Base-by-base conservation (phyloP, 2,797 vertebrate species). In the Artibeus lituratus region DNA sequence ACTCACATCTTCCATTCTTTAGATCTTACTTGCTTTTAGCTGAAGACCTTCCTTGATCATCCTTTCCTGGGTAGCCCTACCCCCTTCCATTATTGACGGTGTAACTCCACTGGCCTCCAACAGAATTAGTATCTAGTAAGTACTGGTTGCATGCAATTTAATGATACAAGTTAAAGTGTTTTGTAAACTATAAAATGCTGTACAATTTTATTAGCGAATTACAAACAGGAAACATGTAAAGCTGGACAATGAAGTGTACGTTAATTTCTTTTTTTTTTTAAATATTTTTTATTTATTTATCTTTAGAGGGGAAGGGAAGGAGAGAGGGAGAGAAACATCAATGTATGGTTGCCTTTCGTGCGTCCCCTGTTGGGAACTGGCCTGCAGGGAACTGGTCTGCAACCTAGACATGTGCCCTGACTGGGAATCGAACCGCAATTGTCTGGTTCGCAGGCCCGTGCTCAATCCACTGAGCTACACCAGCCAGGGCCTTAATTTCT, bases 11-110 rank as follows among this genome's bases (percentile, higher is more conserved):
- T 82, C 82, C 10, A 29, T 78, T 65, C 92, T 96, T 88, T 72
- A 94, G 77, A 88, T 88, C 62, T 69, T 94, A 88, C 62, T 94
- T 77, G 72, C 89, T 67, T 94, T 84, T 91, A 91, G 77, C 88
- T 88, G 92, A 96, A 96, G 95, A 96, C 53, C 84, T 94, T 94
- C 95, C 53, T 88, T 94, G 72, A 78, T 65, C 95, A 91, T 96
- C 77, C 65, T 57, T 96, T 94, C 88, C 92, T 47, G 78, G 83
- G 83, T 96, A 94, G 88, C 37, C 84, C 92, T 47, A 87, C 53
- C 53, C 74, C 53, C 55, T 96, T 91, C 77, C 62, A 39, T 83
- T 94, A 80, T 65, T 85, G 91, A 85, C 7, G 59, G 26, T 84
- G 84, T 94, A 87, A 73, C 88, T 88, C 84, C 88, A 83, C 70